Percentiles rank a stretch among this genome's conserved stretches.
Evolutionary conservation across 2,888 invertebrate species (phyloP).

Genomic region (Antheraea yamamai): DNA sequence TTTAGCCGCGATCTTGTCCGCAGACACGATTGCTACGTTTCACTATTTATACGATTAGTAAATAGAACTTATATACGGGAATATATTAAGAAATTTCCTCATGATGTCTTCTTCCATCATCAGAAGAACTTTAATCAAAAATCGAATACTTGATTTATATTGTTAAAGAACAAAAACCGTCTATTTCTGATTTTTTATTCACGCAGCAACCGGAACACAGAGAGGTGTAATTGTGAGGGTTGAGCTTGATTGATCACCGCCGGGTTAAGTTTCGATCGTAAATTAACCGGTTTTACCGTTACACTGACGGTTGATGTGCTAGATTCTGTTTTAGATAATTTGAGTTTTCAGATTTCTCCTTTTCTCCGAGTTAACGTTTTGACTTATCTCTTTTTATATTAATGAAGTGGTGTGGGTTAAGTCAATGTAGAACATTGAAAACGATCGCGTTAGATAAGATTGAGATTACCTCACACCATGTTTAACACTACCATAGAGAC

Average conservation of each 20-base stretch:
- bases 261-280: constrained; percentile 36
- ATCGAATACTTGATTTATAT: not conserved
- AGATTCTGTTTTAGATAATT: constrained; percentile 18
- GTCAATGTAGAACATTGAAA: not conserved
- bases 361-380: not conserved
- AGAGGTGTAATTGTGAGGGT: constrained; percentile 22
- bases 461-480: too few species aligned
- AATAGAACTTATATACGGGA: too few species aligned
- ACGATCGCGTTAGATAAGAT: not conserved
- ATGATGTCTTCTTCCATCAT: not conserved
- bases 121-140: not conserved
- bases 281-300: constrained; percentile 34
- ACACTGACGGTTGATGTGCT: constrained; percentile 22
- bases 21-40: too few species aligned
- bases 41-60: too few species aligned
- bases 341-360: constrained; percentile 1
- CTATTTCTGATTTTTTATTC: not conserved
- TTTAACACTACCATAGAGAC: too few species aligned
- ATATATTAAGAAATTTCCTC: too few species aligned
- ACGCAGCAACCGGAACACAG: constrained; percentile 20
- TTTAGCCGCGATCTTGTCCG: too few species aligned
- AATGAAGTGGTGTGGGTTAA: not conserved
- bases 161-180: constrained; percentile 13
- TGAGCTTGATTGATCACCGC: constrained; percentile 37
- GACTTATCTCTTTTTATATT: not conserved